Percentiles rank a stretch among this genome's conserved stretches.
These are phyloP conservation scores for Apis florea DNA, from an alignment of 1,140 invertebrate genomes.

Conservation along the genomic window DNA sequence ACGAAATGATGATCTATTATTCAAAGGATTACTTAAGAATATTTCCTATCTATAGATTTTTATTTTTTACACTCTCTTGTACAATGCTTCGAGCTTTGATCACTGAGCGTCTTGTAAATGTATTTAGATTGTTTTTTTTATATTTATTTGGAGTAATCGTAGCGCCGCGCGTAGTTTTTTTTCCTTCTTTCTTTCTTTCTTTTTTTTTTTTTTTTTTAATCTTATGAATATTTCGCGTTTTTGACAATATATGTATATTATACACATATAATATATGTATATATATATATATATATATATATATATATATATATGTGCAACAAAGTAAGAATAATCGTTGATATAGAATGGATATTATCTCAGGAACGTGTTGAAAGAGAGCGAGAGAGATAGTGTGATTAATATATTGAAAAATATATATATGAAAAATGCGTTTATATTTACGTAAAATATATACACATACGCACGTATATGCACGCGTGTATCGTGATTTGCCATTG, in stretches of 20 bases:
- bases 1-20: not conserved
- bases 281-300: slow-evolving; percentile 2
- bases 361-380: slow-evolving; percentile 50
- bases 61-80: slow-evolving; percentile 7
- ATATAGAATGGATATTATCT: slow-evolving; percentile 59
- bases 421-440: slow-evolving; percentile 41
- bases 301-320: not conserved
- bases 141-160: slow-evolving; percentile 33
- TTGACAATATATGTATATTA: not conserved
- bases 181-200: no score
- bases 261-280: not conserved
- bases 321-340: slow-evolving; percentile 14
- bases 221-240: no score
- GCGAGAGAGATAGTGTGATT: slow-evolving; percentile 39
- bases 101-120: slow-evolving; percentile 7
- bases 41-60: slow-evolving; percentile 12
- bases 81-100: slow-evolving; percentile 17
- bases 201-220: not conserved
- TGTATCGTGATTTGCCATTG: slow-evolving; percentile 45
- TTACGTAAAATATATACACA: not conserved
- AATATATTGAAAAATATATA: slow-evolving; percentile 43
- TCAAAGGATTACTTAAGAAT: not conserved
- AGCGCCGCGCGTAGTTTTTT: not conserved
- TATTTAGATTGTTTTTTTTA: slow-evolving; percentile 30
- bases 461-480: not conserved